Percentiles rank a stretch among this genome's conserved stretches.
Conservation (phyloP, 2,797 vertebrate species). For the Clarias pachynema region DNA sequence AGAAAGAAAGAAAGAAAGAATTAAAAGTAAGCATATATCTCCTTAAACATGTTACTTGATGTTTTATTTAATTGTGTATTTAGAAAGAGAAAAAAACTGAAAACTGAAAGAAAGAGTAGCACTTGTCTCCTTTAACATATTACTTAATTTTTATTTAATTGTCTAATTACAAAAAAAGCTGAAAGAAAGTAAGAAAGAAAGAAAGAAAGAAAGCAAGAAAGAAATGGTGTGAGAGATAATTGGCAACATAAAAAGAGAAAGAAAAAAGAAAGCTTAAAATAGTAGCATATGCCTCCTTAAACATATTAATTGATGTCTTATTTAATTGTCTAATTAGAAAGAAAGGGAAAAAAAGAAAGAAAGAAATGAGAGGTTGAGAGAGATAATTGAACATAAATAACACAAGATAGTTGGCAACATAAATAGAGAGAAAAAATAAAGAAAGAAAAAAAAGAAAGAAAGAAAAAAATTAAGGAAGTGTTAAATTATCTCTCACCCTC, state of each 20-base stretch:
- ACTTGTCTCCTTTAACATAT: neutral
- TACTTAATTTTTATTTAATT: neutral
- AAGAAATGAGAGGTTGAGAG: neutral
- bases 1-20: too few species aligned
- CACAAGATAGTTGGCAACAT: too few species aligned
- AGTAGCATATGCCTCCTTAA: neutral
- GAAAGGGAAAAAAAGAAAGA: neutral
- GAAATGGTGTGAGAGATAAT: neutral
- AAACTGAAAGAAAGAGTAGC: neutral
- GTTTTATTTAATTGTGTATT: too few species aligned
- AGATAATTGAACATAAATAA: too few species aligned
- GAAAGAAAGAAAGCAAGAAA: neutral
- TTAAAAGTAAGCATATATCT: too few species aligned
- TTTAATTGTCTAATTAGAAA: neutral
- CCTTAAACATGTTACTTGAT: too few species aligned
- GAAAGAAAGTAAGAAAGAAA: neutral
- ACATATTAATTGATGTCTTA: neutral
- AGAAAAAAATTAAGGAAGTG: too few species aligned
- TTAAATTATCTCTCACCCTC: too few species aligned
- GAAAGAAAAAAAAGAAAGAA: too few species aligned
- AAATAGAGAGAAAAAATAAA: too few species aligned
- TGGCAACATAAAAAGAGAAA: neutral
- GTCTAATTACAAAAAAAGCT: neutral
- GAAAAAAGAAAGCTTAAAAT: neutral
- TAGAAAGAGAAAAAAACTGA: too few species aligned